Evolutionary conservation across 2,888 invertebrate genomes (phyloP).

Genomic region (Phania funesta): DNA sequence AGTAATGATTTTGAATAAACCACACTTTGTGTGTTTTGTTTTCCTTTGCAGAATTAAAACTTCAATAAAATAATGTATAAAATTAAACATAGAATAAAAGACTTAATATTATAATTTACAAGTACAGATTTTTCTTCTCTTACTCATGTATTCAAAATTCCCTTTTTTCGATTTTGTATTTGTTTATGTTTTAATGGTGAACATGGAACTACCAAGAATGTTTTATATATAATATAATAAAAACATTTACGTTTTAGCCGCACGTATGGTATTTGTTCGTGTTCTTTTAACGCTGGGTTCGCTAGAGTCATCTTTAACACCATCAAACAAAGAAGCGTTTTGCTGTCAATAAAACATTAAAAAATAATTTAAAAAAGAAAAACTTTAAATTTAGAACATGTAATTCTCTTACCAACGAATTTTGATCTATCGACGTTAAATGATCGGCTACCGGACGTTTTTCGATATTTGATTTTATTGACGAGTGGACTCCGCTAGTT

Average conservation of each 20-base stretch:
- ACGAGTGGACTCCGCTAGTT: conserved; percentile 55
- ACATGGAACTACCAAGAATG: conserved; percentile 51
- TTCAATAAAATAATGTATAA: not conserved
- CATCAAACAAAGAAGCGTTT: conserved; percentile 66
- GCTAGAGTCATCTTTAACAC: conserved; percentile 71
- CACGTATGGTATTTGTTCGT: conserved; percentile 70
- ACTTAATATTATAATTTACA: conserved; percentile 44
- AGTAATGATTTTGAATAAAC: not conserved
- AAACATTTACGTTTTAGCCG: conserved; percentile 69
- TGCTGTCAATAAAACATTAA: conserved; percentile 34
- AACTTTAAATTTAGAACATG: not conserved
- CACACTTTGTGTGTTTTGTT: conserved; percentile 30
- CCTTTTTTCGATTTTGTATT: conserved; percentile 12
- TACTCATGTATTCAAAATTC: conserved; percentile 14
- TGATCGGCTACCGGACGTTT: conserved; percentile 68
- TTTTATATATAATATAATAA: too few relatives aligned
- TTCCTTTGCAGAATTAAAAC: conserved; percentile 23
- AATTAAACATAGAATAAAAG: conserved; percentile 15
- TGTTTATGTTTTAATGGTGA: conserved; percentile 25
- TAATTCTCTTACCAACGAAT: conserved; percentile 63
- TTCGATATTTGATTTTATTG: conserved; percentile 62
- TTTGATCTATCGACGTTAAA: conserved; percentile 70
- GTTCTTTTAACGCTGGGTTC: conserved; percentile 74
- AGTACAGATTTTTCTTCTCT: conserved; percentile 6
- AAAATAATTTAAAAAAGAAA: not conserved